Evolutionary conservation across 1,140 invertebrate genomes (phyloP), one percentile per base, ranked within the genome.

Genomic region (Aphis gossypii): DNA sequence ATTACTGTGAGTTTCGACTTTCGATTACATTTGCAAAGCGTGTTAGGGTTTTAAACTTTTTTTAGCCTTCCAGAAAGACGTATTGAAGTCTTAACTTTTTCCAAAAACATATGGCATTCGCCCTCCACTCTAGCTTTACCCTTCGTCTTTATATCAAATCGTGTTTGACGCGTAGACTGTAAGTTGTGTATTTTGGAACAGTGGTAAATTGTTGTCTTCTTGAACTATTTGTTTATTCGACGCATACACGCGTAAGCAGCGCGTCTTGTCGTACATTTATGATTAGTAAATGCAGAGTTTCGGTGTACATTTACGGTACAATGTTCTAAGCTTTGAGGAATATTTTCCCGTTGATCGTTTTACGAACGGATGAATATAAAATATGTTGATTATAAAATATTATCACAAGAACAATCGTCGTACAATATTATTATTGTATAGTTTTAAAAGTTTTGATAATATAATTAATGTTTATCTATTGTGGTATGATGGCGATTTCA

Each of bases 11-110:
- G 82, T 38, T 83, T 38, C 82, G 21, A 41, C 35, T 83, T 83
- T 76, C n/a, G 60, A 76, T 76, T 76, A 76, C 30, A 76, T 76
- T 76, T 76, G 60, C n/a, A 76, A 76, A 76, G 30, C 35, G 82
- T 83, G 35, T 83, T 41, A 20, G 82, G 35, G 35, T 83, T 23
- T 83, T 41, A 23, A 84, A 84, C 83, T 84, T 84, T 44, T 44
- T 38, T 84, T 41, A 41, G 38, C 38, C 9, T 25, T 84, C 44
- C 8, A 2, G 38, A 41, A 84, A 84, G 41, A 38, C 38, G 41
- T 30, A 84, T 84, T 41, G 83, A 41, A 14, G 7, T 44, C 23
- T 84, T 25, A 41, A 41, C 83, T 41, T 84, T 84, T 25, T 44
- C 38, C 23, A 23, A 41, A 41, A 44, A 84, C 21, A 84, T 41